phyloP scores from a whole-genome alignment of 2,797 vertebrate species.

The Gobio occitaniae region DNA sequence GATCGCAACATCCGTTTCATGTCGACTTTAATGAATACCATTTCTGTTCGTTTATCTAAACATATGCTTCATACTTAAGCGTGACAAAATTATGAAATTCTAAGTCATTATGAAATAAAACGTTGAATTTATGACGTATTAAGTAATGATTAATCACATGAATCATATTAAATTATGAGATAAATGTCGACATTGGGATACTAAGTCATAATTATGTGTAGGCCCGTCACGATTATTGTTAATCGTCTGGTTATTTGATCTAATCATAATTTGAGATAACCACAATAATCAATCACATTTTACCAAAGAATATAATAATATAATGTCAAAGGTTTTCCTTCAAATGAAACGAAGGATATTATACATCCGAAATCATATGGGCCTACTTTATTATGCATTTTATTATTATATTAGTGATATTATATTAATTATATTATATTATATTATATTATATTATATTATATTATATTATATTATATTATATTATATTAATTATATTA shows the following conservation, averaged over 20 bases:
- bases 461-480: too few species aligned
- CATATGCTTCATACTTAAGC: neutral
- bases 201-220: neutral
- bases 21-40: neutral
- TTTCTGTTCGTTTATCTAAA: neutral
- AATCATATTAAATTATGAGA: neutral
- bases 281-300: neutral
- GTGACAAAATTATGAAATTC: neutral
- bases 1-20: neutral
- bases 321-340: too few species aligned
- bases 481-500: too few species aligned
- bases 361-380: too few species aligned
- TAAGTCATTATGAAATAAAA: neutral
- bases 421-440: too few species aligned
- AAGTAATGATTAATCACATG: neutral
- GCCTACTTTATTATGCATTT: too few species aligned
- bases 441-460: too few species aligned
- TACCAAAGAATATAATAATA: too few species aligned
- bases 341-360: too few species aligned
- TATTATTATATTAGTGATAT: too few species aligned
- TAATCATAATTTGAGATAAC: neutral
- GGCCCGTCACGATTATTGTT: neutral
- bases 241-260: neutral
- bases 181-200: neutral
- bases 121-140: neutral